Evolutionary conservation across 2,113 vertebrate species (phyloP).

Genomic region (Nycticorax nycticorax): DNA sequence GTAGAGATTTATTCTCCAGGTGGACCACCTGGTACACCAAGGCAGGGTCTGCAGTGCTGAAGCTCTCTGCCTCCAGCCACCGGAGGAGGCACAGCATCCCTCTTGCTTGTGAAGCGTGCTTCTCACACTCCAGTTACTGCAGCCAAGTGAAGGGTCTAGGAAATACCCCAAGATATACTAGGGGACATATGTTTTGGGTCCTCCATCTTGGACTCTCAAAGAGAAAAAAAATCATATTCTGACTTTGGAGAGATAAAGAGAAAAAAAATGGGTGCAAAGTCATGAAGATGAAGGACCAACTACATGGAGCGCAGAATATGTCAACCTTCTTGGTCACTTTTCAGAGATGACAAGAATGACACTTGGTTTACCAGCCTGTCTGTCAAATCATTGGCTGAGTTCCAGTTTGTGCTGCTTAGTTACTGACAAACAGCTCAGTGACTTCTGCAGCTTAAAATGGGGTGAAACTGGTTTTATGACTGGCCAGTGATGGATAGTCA

Average conservation of each 20-base stretch:
- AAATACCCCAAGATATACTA: not conserved
- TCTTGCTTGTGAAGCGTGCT: not conserved
- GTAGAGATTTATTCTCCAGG: not conserved
- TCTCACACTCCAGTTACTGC: not conserved
- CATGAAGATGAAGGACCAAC: not conserved
- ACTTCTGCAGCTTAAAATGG: not conserved
- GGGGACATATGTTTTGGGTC: not conserved
- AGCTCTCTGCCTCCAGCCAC: rapidly evolving
- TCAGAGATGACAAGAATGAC: not conserved
- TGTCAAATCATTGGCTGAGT: not conserved
- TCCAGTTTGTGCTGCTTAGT: not conserved
- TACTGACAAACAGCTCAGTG: slow-evolving; percentile 1
- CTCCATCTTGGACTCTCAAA: not conserved
- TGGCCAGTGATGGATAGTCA: not conserved
- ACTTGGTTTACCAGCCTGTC: not conserved
- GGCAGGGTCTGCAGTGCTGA: not conserved
- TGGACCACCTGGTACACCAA: not conserved
- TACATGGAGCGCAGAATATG: not conserved
- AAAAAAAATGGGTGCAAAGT: not conserved
- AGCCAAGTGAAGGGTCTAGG: not conserved
- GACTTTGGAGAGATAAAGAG: not conserved
- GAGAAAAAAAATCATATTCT: not conserved
- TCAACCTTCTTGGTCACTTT: not conserved
- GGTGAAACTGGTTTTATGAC: not conserved
- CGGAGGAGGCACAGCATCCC: not conserved